phyloP scores from a whole-genome alignment of 2,797 vertebrate species.

The Centroberyx gerrardi region DNA sequence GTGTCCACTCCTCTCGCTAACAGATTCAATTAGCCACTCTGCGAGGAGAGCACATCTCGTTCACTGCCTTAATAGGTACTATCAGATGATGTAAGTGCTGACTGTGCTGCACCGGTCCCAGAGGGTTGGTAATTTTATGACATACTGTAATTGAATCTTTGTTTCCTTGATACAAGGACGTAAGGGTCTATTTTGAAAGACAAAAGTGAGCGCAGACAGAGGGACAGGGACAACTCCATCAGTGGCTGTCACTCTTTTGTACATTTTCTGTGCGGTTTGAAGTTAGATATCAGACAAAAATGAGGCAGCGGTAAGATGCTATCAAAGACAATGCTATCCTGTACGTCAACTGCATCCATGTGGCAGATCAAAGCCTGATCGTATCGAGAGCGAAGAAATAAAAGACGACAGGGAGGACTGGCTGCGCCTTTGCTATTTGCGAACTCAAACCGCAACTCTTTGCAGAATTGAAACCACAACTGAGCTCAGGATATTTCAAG shows the following conservation, averaged over 20 bases:
- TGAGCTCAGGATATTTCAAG: constrained; percentile 9
- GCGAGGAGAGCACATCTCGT: constrained; percentile 31
- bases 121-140: constrained; percentile 25
- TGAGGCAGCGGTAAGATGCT: neutral
- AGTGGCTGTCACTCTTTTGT: neutral
- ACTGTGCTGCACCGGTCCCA: neutral
- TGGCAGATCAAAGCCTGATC: constrained; percentile 31
- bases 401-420: neutral
- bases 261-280: constrained; percentile 2
- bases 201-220: neutral
- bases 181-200: too few species aligned
- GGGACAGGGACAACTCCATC: neutral
- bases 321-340: constrained; percentile 26
- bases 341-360: constrained; percentile 5
- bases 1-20: constrained; percentile 1
- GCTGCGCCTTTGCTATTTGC: neutral
- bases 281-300: constrained; percentile 15
- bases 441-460: constrained; percentile 3
- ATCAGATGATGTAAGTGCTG: constrained; percentile 40
- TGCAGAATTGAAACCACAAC: constrained; percentile 17
- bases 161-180: neutral
- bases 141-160: neutral
- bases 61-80: constrained; percentile 10
- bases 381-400: constrained; percentile 40
- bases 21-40: constrained; percentile 66